These are phyloP conservation scores for Dryobota labecula DNA, from an alignment of 2,888 invertebrate species.

Conservation along the genomic window DNA sequence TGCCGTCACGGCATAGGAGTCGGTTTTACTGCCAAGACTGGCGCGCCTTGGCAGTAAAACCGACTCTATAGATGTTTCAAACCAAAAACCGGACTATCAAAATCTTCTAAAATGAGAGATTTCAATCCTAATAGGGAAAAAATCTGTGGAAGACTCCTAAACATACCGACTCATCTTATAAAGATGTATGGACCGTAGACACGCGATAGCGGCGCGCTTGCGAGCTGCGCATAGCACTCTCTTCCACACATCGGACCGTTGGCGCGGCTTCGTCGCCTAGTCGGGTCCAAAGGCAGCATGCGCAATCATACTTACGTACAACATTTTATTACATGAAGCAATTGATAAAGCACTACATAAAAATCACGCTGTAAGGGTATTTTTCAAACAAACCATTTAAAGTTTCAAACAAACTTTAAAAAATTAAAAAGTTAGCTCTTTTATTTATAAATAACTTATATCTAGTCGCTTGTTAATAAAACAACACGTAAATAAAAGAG, in stretches of 20 bases:
- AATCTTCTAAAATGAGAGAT: neutral
- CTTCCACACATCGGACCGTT: constrained; percentile 94
- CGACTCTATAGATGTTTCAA: too few relatives aligned
- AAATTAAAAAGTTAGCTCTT: neutral
- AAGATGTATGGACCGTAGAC: constrained; percentile 97
- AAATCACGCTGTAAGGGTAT: neutral
- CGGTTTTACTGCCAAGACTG: too few relatives aligned
- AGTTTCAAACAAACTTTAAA: neutral
- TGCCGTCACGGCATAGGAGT: too few relatives aligned
- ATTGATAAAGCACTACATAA: neutral
- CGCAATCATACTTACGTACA: constrained; percentile 68
- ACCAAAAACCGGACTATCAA: too few relatives aligned
- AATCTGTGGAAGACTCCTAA: neutral
- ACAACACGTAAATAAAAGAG: neutral
- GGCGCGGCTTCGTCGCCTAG: constrained; percentile 94
- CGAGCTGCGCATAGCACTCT: constrained; percentile 95
- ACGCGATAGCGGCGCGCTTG: constrained; percentile 98
- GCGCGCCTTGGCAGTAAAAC: too few relatives aligned
- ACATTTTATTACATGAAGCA: constrained; percentile 30
- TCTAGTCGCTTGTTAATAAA: neutral
- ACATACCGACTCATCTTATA: constrained; percentile 97
- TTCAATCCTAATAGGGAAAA: neutral
- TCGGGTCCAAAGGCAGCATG: constrained; percentile 88
- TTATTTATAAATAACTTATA: neutral
- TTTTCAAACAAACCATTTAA: neutral